Evolutionary conservation across 2,797 vertebrate species (phyloP).

Genomic region (Acridotheres tristis): DNA sequence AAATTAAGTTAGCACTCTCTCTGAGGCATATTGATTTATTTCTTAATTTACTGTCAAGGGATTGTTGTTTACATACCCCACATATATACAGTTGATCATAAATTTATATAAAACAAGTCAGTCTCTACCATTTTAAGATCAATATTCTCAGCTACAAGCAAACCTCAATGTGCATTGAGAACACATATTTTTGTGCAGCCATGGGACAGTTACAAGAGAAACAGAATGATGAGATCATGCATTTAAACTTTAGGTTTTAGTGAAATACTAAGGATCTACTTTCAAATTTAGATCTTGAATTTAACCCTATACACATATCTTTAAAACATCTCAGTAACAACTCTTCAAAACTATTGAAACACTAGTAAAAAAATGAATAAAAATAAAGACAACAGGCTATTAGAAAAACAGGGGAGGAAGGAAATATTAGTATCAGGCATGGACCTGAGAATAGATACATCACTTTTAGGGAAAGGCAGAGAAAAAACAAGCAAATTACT

Average conservation of each 20-base stretch:
- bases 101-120: background rate
- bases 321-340: background rate
- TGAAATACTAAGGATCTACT: background rate
- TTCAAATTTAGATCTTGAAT: background rate
- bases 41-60: background rate
- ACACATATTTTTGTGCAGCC: background rate
- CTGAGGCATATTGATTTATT: background rate
- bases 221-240: background rate
- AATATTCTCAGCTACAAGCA: background rate
- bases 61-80: background rate
- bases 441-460: background rate
- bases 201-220: background rate
- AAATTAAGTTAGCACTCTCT: conserved; percentile 10
- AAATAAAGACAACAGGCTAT: background rate
- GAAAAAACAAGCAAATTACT: background rate
- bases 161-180: background rate
- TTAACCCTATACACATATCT: background rate
- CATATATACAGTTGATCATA: background rate
- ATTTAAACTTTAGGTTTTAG: background rate
- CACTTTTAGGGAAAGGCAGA: background rate
- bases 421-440: background rate
- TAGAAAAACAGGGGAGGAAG: background rate
- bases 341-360: background rate
- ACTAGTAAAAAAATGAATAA: background rate
- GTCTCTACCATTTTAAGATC: background rate